These are phyloP conservation scores for Drosophila conformis DNA, from an alignment of 2,888 invertebrate genomes.

Conservation along the genomic window DNA sequence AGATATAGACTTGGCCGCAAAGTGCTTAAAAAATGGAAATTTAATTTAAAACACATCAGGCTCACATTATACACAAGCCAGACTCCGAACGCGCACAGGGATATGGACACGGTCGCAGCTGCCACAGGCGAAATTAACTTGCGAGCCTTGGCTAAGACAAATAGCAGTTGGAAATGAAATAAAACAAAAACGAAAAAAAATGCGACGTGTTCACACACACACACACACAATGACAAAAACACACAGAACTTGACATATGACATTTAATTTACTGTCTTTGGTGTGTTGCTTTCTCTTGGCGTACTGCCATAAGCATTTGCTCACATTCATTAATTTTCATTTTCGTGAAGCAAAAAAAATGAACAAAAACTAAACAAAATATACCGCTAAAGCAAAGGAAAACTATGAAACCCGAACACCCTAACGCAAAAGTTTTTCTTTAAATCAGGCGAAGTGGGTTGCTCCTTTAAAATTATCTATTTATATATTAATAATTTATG, in stretches of 20 bases:
- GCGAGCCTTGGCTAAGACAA: conserved; percentile 70
- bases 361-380: conserved; percentile 6
- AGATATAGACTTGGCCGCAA: conserved; percentile 20
- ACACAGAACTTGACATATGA: conserved; percentile 74
- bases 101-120: conserved; percentile 33
- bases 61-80: conserved; percentile 30
- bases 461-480: too few species aligned
- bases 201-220: conserved; percentile 7
- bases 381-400: conserved; percentile 22
- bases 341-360: conserved; percentile 55
- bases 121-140: conserved; percentile 71
- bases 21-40: conserved; percentile 43
- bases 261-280: conserved; percentile 79
- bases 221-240: conserved; percentile 25
- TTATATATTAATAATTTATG: background rate
- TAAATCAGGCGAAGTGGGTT: background rate
- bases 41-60: conserved; percentile 55
- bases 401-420: conserved; percentile 14
- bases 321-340: conserved; percentile 79
- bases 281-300: conserved; percentile 69
- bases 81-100: conserved; percentile 14
- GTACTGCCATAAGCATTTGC: conserved; percentile 77
- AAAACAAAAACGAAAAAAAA: conserved; percentile 49
- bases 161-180: conserved; percentile 67
- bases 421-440: background rate